phyloP scores from a whole-genome alignment of 1,140 invertebrate genomes.

The Diabrotica virgifera region DNA sequence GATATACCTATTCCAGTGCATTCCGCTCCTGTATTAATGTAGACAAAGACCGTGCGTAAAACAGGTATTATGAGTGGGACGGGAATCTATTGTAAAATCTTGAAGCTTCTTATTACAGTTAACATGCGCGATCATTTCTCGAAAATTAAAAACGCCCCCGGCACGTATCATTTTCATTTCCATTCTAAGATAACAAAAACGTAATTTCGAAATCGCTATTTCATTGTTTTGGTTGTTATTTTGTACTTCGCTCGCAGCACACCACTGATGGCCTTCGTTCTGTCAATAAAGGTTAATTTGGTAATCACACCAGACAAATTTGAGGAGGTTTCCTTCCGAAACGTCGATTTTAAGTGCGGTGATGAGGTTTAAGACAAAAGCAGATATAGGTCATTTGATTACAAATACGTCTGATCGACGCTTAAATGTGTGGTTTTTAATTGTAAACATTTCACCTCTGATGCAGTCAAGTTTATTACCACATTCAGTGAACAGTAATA shows the following conservation, averaged over 20 bases:
- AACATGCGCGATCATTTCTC: conserved; percentile 46
- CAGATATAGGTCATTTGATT: no score
- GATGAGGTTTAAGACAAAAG: no score
- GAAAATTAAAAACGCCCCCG: conserved; percentile 47
- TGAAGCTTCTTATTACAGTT: conserved; percentile 41
- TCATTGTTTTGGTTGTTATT: conserved; percentile 42
- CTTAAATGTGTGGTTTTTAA: no score
- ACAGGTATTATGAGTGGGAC: conserved; percentile 31
- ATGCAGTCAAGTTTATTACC: no score
- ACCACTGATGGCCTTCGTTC: no score
- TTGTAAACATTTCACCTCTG: no score
- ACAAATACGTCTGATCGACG: no score
- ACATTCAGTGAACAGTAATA: no score
- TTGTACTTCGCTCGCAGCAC: conserved; percentile 17
- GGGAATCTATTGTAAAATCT: conserved; percentile 34
- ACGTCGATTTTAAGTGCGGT: no score
- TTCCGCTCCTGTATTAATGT: conserved; percentile 7
- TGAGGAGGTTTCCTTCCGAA: no score
- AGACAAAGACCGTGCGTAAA: conserved; percentile 25
- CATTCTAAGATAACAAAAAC: conserved; percentile 43
- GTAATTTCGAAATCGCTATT: conserved; percentile 46
- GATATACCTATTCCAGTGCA: not conserved
- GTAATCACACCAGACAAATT: no score
- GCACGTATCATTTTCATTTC: conserved; percentile 46
- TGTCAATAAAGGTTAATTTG: no score